Evolutionary conservation across 2,888 invertebrate species (phyloP), one percentile per base, ranked within the genome.

Genomic region (Poecilobothrus nobilitatus): DNA sequence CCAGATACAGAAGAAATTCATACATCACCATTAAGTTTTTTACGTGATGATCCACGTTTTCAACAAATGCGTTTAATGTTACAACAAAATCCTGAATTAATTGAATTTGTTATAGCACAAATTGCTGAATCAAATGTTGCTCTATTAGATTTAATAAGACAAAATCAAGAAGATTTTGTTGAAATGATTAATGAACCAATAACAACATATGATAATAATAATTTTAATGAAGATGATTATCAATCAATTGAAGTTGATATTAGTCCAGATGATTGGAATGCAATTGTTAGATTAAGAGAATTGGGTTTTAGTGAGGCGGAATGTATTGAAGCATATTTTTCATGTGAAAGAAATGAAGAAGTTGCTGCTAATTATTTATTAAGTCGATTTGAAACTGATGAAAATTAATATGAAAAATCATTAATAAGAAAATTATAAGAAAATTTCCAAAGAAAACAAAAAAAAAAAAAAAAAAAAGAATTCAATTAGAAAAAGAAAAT

Each of bases 101-200:
- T 98, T 76, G 94, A 95, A 82, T 89, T 91, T 72, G 90, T 97
- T 33, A 83, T 98, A 73, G 92, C 94, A 80, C 95, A 76, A 82
- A 93, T 99, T 79, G 94, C 96, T 37, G 91, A 93, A 81, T 89
- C 92, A 63, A 98, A 98, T 83, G 98, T 98, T 66, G 91, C 91
- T 41, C 84, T 97, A 62, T 86, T 97, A 75, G 91, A 93, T 79
- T 88, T 95, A 71, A 94, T 95, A 76, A 91, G 91, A 68, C 91
- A 91, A 79, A 91, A 94, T 79, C 94, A 93, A 82, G 27, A 27
- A 27, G 27, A 27, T 92, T 92, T 70, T 84, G 91, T 97, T 27
- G 87, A 92, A 78, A 93, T 97, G 92, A 85, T 97, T 75, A 96
- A 96, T 82, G 95, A 95, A 80, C 91, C 37, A 37, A 37, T 12